Conservation (phyloP, 1,140 invertebrate species). For the Brachionus asplanchnoidis region DNA sequence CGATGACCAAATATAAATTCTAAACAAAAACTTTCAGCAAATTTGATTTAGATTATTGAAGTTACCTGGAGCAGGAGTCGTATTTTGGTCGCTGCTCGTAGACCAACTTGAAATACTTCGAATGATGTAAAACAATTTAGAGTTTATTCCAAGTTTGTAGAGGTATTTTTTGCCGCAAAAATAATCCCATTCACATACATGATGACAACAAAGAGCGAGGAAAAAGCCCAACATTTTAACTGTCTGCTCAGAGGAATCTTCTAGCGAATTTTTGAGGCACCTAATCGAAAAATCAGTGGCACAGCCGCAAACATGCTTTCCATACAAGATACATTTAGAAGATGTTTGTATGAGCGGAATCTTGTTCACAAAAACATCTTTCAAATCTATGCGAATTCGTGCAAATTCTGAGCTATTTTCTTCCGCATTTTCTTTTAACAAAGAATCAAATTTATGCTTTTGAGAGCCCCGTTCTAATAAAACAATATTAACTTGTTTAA, state of each 20-base stretch:
- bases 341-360: constrained; percentile 11
- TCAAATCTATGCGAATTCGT: constrained; percentile 25
- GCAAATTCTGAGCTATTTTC: not conserved
- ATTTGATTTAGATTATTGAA: not conserved
- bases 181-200: constrained; percentile 28
- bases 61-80: constrained; percentile 7
- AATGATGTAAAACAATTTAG: constrained; percentile 38
- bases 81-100: not conserved
- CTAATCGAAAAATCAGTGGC: constrained; percentile 32
- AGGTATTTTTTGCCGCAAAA: constrained; percentile 31
- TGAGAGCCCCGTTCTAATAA: constrained; percentile 18
- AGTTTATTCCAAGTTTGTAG: not conserved
- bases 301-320: constrained; percentile 37
- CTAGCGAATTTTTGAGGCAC: constrained; percentile 5
- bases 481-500: not conserved
- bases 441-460: constrained; percentile 13
- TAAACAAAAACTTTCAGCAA: not conserved
- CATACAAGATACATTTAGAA: not conserved
- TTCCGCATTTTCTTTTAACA: not conserved
- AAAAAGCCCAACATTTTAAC: not conserved
- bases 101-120: constrained; percentile 24
- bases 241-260: not conserved
- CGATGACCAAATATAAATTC: constrained; percentile 20
- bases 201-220: constrained; percentile 33
- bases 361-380: not conserved